Conservation (phyloP, 2,888 invertebrate species). For the Linnaemya tessellans region DNA sequence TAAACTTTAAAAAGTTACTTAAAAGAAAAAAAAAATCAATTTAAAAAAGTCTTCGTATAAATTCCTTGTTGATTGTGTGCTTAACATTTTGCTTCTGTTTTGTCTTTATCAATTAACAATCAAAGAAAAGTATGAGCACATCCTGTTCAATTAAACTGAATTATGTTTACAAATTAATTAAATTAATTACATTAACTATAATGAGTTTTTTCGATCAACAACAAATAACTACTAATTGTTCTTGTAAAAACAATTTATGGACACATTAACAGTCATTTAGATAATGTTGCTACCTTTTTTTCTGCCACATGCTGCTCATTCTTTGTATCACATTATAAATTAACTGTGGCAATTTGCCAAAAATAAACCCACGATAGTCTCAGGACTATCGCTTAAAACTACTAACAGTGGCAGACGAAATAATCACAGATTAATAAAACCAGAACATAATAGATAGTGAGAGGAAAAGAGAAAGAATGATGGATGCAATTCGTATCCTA, state of each 20-base stretch:
- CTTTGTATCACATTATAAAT: constrained; percentile 35
- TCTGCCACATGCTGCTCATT: not conserved
- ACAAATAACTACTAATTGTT: constrained; percentile 8
- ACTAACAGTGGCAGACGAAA: constrained; percentile 23
- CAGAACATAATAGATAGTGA: not conserved
- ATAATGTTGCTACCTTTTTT: constrained; percentile 44
- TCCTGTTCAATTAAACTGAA: constrained; percentile 17
- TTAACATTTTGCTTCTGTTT: not conserved
- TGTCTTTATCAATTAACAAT: not conserved
- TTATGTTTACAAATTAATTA: constrained; percentile 57
- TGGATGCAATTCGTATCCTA: not conserved
- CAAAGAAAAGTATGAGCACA: not conserved
- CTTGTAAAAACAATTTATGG: constrained; percentile 60
- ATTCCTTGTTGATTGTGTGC: too few relatives aligned
- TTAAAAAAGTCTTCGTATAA: too few relatives aligned
- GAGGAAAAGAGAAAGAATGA: not conserved
- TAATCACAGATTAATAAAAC: not conserved
- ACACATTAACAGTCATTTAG: constrained; percentile 59
- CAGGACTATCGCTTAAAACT: constrained; percentile 29
- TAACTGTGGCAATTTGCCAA: constrained; percentile 66
- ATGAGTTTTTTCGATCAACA: constrained; percentile 1
- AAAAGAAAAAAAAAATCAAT: too few relatives aligned
- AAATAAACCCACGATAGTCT: constrained; percentile 26
- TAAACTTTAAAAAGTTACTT: too few relatives aligned
- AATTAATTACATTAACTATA: constrained; percentile 48